These are phyloP conservation scores for Sinopyrophorus schimmeli DNA, from an alignment of 2,888 invertebrate species.

Conservation along the genomic window DNA sequence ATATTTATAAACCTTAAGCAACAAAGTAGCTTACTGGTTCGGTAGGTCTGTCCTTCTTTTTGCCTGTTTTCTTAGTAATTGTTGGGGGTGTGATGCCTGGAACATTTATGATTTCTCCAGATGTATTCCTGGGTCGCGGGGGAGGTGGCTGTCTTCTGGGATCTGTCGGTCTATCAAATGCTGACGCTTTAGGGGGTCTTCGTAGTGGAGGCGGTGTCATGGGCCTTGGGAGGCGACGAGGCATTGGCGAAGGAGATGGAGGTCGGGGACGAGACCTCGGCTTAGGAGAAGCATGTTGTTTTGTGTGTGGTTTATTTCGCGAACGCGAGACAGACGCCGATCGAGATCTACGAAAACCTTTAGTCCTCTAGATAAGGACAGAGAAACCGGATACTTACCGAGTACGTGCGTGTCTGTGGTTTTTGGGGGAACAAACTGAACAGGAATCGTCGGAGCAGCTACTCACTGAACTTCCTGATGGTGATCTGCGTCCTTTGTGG, in stretches of 20 bases:
- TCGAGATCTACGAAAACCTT: slow-evolving; percentile 54
- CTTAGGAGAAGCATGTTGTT: slow-evolving; percentile 57
- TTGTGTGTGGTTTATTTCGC: slow-evolving; percentile 53
- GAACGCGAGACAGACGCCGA: slow-evolving; percentile 63
- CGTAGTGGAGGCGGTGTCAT: slow-evolving; percentile 40
- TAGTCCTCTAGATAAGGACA: background rate
- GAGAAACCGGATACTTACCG: slow-evolving; percentile 41
- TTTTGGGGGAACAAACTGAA: slow-evolving; percentile 77
- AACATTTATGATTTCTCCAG: slow-evolving; percentile 52
- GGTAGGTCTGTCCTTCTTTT: slow-evolving; percentile 53
- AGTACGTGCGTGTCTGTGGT: slow-evolving; percentile 48
- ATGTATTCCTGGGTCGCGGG: slow-evolving; percentile 61
- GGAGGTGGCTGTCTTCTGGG: slow-evolving; percentile 62
- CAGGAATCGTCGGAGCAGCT: slow-evolving; percentile 85
- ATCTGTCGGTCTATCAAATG: slow-evolving; percentile 52
- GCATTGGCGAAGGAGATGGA: slow-evolving; percentile 55
- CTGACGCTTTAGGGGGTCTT: slow-evolving; percentile 30
- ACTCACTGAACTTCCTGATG: slow-evolving; percentile 74
- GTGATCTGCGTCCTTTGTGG: slow-evolving; percentile 59
- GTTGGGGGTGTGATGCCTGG: slow-evolving; percentile 61
- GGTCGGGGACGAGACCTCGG: slow-evolving; percentile 60
- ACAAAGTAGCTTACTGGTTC: slow-evolving; percentile 50
- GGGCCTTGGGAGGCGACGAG: slow-evolving; percentile 60
- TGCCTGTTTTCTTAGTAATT: slow-evolving; percentile 52
- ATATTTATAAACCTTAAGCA: background rate